These are phyloP conservation scores for Ophioninae sp. DNA, from an alignment of 2,888 invertebrate genomes.

Conservation along the genomic window DNA sequence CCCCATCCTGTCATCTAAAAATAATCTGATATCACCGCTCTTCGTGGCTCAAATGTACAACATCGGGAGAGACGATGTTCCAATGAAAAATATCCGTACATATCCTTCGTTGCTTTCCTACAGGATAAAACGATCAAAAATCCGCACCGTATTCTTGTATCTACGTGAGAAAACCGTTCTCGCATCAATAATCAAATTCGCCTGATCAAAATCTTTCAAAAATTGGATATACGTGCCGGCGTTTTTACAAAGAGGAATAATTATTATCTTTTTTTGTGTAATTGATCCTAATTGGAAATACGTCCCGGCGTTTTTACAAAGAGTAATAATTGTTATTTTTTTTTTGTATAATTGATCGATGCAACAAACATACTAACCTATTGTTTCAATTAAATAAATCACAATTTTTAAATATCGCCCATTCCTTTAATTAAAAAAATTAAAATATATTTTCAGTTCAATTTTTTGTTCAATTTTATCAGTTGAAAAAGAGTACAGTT, in stretches of 20 bases:
- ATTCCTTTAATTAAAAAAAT: background rate
- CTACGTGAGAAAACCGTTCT: background rate
- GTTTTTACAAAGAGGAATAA: too few species aligned
- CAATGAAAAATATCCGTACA: constrained; percentile 31
- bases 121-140: background rate
- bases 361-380: too few species aligned
- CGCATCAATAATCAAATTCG: background rate
- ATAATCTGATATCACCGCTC: constrained; percentile 70
- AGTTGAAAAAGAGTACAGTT: too few species aligned
- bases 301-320: too few species aligned
- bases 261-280: too few species aligned
- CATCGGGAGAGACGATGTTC: constrained; percentile 24
- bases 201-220: background rate
- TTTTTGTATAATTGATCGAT: too few species aligned
- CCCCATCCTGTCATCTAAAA: constrained; percentile 78
- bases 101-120: background rate
- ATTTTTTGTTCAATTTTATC: background rate
- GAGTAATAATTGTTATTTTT: too few species aligned
- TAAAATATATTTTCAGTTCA: background rate
- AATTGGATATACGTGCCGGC: background rate
- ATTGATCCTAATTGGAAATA: background rate
- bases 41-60: constrained; percentile 15
- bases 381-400: background rate
- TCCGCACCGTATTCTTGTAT: background rate
- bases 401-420: background rate